Evolutionary conservation across 2,113 vertebrate species (phyloP).

Genomic region (Hemichromis elongatus): DNA sequence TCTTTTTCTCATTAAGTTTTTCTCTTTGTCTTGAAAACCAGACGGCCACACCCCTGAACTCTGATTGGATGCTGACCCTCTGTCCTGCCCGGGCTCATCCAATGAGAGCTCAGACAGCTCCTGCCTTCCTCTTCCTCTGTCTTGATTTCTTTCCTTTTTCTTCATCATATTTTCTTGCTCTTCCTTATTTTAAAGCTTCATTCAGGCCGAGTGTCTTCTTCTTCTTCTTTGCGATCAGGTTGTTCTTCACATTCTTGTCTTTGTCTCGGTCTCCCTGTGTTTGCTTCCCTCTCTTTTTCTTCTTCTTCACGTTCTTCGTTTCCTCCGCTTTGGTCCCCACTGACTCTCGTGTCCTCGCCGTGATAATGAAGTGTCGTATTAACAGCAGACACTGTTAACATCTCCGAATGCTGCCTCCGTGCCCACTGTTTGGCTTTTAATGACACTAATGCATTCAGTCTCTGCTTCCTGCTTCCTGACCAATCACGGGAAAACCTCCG

Average conservation of each 20-base stretch:
- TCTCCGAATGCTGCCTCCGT: background rate
- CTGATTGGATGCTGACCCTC: background rate
- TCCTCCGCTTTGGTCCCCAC: background rate
- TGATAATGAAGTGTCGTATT: background rate
- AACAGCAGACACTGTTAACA: background rate
- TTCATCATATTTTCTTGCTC: background rate
- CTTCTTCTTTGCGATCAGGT: background rate
- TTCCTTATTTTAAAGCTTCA: background rate
- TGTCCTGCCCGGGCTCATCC: background rate
- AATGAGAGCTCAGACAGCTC: background rate
- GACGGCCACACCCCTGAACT: background rate
- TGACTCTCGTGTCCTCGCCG: background rate
- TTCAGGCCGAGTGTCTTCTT: background rate
- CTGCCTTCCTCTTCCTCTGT: background rate
- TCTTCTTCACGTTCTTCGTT: background rate
- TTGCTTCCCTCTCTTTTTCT: background rate
- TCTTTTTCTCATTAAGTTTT: background rate
- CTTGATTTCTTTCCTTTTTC: background rate
- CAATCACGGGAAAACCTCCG: background rate
- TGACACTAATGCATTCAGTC: constrained; percentile 3
- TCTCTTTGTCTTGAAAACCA: background rate
- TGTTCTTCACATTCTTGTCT: background rate
- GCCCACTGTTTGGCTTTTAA: background rate
- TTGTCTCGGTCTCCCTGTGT: background rate
- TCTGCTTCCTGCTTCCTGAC: background rate